Evolutionary conservation across 2,113 vertebrate genomes (phyloP).

Genomic region (Sphaerodactylus townsendi): DNA sequence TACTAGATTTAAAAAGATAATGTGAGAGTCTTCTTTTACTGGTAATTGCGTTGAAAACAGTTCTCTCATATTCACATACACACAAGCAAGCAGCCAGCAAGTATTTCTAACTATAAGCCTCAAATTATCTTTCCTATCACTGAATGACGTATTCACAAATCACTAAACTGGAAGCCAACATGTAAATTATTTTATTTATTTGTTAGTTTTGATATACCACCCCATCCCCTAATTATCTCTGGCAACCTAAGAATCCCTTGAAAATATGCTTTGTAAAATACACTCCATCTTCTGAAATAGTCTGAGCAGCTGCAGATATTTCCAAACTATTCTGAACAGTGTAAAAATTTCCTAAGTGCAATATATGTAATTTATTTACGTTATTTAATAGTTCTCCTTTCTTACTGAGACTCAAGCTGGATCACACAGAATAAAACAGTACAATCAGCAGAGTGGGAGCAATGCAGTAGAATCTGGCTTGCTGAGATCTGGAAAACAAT

Average conservation of each 20-base stretch:
- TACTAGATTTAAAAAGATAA: slow-evolving; percentile 67
- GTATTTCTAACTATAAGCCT: too few species aligned
- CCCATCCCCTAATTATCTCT: too few species aligned
- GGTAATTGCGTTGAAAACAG: not conserved
- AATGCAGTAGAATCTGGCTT: too few species aligned
- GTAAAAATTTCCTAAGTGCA: not conserved
- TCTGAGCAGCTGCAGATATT: too few species aligned
- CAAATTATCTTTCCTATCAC: not conserved
- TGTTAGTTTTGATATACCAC: too few species aligned
- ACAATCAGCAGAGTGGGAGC: too few species aligned
- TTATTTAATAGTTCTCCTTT: too few species aligned
- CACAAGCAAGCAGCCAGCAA: not conserved
- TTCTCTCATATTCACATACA: not conserved
- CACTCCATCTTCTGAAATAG: not conserved
- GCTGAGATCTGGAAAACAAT: too few species aligned
- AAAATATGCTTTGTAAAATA: not conserved
- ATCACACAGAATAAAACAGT: too few species aligned
- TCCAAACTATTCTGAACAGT: not conserved
- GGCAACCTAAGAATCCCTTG: not conserved
- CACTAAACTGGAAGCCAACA: not conserved
- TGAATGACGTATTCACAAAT: not conserved
- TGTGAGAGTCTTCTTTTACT: not conserved
- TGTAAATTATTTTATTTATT: too few species aligned
- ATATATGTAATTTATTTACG: not conserved
- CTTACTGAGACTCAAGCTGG: too few species aligned